These are phyloP conservation scores for Alectura lathami DNA, from an alignment of 2,113 vertebrate species.

Conservation along the genomic window DNA sequence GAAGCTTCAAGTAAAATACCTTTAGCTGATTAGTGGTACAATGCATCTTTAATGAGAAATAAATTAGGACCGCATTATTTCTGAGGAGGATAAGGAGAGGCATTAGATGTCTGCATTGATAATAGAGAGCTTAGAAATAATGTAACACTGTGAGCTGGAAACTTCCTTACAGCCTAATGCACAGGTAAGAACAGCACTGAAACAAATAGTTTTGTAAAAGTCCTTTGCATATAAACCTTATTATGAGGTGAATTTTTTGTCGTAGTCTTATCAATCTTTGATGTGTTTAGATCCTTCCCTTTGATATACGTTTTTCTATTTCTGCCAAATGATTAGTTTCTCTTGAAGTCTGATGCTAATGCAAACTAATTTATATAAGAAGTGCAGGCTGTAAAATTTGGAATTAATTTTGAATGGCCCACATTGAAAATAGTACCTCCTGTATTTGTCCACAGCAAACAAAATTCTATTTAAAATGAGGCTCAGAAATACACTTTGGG, in stretches of 20 bases:
- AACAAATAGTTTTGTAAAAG: neutral
- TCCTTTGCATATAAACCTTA: neutral
- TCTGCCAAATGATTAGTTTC: neutral
- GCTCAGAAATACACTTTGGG: neutral
- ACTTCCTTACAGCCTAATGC: neutral
- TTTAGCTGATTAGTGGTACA: conserved; percentile 57
- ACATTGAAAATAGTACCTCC: neutral
- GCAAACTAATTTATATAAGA: neutral
- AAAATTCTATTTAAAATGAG: neutral
- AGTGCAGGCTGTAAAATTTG: neutral
- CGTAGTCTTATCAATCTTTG: neutral
- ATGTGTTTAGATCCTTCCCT: neutral
- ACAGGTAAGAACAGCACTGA: neutral
- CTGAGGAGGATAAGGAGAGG: conserved; percentile 15
- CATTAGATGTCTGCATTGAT: conserved; percentile 44
- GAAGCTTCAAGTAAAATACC: conserved; percentile 52
- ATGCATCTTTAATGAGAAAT: conserved; percentile 65
- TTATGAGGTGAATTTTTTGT: neutral
- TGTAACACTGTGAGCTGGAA: neutral
- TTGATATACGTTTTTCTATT: neutral
- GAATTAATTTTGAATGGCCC: neutral
- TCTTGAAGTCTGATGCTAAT: neutral
- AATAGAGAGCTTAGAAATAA: conserved; percentile 17
- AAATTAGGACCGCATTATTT: conserved; percentile 48
- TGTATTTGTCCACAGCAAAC: neutral